Base-by-base conservation (phyloP, 2,113 vertebrate species). In the Stigmatopora argus region DNA sequence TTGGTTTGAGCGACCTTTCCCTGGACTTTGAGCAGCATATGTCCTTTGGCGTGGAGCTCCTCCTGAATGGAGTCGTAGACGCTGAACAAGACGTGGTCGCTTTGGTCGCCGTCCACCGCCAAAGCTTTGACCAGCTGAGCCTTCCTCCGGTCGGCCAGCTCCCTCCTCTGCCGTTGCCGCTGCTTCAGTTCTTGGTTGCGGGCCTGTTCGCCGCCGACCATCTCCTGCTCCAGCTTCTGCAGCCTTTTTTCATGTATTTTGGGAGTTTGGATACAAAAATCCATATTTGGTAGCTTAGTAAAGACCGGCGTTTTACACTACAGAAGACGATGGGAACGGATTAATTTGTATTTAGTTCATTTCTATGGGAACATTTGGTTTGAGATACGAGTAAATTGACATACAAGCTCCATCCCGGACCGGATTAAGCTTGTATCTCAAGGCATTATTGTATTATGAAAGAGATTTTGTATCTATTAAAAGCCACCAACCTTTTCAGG, bases 1-100 rank as follows among this genome's bases (percentile, higher is more conserved):
- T 55, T 55, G 52, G 21, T 21, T 10, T 18, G 26, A 35, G 83
- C 76, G 74, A 95, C 94, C 92, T 94, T 96, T 57, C 79, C 88
- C 81, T 95, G 94, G 64, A 92, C 84, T 80, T 87, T 93, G 78
- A 92, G 87, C 83, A 96, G 81, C 11, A 91, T 80, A 53, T 89
- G 92, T 83, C 75, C 92, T 81, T 95, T 95, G 76, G 90, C 94
- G 52, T 85, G 66, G 14, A 93, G 87, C 74, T 98, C 92, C 53
- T 95, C 92, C 83, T 95, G 94, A 77, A 94, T 94, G 73, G 96
- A 96, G 76, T 94, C 84, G 0, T 93, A 94, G 62, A 93, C 93
- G 0, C 86, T 85, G 4, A 96, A 83, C 67, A 96, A 87, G 63
- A 93, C 90, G 61, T 79, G 86, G 7, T 95, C 91, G 13, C 90